These are phyloP conservation scores for Odocoileus virginianus DNA, from an alignment of 2,113 vertebrate species.

Conservation along the genomic window DNA sequence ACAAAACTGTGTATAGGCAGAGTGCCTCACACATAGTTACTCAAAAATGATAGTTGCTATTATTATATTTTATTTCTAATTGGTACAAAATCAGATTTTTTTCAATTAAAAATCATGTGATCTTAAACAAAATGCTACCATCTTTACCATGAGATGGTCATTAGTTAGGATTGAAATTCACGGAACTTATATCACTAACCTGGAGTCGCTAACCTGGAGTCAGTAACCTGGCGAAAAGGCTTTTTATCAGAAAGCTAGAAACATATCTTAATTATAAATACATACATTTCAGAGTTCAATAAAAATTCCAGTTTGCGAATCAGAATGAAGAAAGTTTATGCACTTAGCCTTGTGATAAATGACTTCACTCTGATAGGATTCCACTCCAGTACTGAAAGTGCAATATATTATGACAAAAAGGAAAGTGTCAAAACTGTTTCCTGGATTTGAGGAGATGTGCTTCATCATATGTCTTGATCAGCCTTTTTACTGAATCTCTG, in stretches of 20 bases:
- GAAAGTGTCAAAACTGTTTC: constrained; percentile 62
- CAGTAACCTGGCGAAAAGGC: background rate
- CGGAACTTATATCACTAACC: background rate
- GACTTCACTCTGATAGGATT: constrained; percentile 22
- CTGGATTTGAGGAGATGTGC: constrained; percentile 6
- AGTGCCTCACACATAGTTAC: background rate
- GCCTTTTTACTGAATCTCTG: background rate
- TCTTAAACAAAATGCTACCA: background rate
- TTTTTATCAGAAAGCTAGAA: constrained; percentile 14
- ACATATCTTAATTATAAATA: constrained; percentile 26
- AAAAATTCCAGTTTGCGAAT: background rate
- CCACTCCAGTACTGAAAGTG: background rate
- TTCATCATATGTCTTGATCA: constrained; percentile 24
- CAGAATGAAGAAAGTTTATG: constrained; percentile 26
- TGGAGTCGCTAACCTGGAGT: background rate
- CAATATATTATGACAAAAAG: constrained; percentile 42
- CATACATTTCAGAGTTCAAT: constrained; percentile 26
- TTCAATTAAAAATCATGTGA: background rate
- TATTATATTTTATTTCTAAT: background rate
- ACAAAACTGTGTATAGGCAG: background rate
- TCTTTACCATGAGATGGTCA: background rate
- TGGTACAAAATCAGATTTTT: background rate
- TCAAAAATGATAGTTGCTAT: background rate
- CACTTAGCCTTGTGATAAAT: constrained; percentile 48
- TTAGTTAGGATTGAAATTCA: background rate